phyloP scores from a whole-genome alignment of 2,888 invertebrate species.

The Micropterix aruncella region DNA sequence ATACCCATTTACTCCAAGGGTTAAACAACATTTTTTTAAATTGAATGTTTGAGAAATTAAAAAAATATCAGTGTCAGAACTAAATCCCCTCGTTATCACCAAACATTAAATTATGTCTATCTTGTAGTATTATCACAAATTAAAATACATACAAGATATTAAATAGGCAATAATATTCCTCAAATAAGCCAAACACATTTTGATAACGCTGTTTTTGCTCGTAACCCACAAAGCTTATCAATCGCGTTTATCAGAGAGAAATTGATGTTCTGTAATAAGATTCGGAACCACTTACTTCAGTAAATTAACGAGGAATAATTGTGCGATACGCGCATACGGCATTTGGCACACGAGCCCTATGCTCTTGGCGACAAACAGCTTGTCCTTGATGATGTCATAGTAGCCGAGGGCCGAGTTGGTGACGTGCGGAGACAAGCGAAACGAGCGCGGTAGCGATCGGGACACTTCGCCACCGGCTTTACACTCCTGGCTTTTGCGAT shows the following conservation, averaged over 20 bases:
- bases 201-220: too few relatives aligned
- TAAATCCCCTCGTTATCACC: too few relatives aligned
- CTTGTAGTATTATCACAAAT: too few relatives aligned
- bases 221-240: too few relatives aligned
- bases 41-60: too few relatives aligned
- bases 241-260: background rate
- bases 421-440: slow-evolving; percentile 67
- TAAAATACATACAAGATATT: too few relatives aligned
- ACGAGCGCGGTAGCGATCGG: slow-evolving; percentile 77
- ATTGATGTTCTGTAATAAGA: slow-evolving; percentile 3
- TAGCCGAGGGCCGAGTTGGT: slow-evolving; percentile 69
- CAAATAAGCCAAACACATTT: too few relatives aligned
- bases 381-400: slow-evolving; percentile 89
- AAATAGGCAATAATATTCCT: too few relatives aligned
- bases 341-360: slow-evolving; percentile 85
- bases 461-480: slow-evolving; percentile 51
- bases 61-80: too few relatives aligned
- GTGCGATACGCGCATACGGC: slow-evolving; percentile 78
- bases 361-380: slow-evolving; percentile 89
- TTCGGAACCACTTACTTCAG: slow-evolving; percentile 47
- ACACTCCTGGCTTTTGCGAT: slow-evolving; percentile 26
- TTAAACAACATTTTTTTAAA: too few relatives aligned
- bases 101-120: too few relatives aligned
- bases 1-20: too few relatives aligned
- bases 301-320: slow-evolving; percentile 75